Evolutionary conservation across 2,113 vertebrate species (phyloP).

Genomic region (Cynocephalus volans): DNA sequence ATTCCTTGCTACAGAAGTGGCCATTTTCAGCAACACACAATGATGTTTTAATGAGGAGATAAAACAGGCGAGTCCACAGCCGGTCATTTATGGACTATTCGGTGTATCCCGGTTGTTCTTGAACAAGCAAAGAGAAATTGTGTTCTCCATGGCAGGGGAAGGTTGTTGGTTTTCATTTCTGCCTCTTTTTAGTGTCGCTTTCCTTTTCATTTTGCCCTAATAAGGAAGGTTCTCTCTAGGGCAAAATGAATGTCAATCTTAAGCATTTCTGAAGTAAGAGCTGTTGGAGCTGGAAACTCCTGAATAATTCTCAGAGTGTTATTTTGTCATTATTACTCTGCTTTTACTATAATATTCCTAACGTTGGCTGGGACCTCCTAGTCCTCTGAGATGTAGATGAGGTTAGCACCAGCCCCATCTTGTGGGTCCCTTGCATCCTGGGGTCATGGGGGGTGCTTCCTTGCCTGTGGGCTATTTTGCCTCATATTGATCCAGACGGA

Average conservation of each 20-base stretch:
- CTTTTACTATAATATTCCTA: background rate
- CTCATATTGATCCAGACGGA: background rate
- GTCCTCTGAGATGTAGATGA: background rate
- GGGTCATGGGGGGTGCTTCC: background rate
- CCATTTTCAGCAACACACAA: background rate
- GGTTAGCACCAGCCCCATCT: background rate
- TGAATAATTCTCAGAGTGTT: background rate
- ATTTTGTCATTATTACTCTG: background rate
- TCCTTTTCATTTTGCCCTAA: background rate
- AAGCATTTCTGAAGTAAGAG: background rate
- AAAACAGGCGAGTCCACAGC: background rate
- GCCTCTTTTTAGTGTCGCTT: background rate
- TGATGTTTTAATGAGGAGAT: background rate
- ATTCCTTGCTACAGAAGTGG: background rate
- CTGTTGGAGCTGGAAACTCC: background rate
- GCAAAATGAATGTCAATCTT: background rate
- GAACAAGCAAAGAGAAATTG: background rate
- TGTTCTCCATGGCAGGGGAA: background rate
- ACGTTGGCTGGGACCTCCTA: background rate
- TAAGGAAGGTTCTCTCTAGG: background rate
- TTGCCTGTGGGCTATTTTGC: background rate
- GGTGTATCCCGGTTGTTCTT: background rate
- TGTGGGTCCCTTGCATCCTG: background rate
- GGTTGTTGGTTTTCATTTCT: background rate
- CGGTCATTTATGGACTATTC: rapidly evolving